phyloP scores from a whole-genome alignment of 2,888 invertebrate genomes.

The Xestia c-nigrum region DNA sequence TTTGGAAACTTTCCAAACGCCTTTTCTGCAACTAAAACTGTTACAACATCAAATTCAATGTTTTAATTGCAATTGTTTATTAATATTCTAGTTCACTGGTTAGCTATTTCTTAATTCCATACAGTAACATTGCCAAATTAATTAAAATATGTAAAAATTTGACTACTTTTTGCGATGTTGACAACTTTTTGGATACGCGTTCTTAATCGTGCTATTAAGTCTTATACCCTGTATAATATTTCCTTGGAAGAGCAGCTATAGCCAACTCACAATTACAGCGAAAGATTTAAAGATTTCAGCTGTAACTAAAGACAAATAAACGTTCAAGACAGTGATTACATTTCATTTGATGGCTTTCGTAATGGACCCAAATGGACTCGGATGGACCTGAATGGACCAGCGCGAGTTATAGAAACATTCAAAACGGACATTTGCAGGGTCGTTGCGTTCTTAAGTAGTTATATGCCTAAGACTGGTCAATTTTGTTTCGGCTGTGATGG shows the following conservation, averaged over 20 bases:
- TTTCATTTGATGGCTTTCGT: conserved; percentile 70
- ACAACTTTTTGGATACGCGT: no score
- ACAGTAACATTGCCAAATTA: no score
- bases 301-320: conserved; percentile 66
- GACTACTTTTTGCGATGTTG: no score
- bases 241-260: background rate
- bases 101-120: no score
- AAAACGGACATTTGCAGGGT: conserved; percentile 33
- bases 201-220: background rate
- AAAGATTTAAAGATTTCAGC: conserved; percentile 49
- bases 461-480: background rate
- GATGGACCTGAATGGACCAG: conserved; percentile 72
- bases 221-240: background rate
- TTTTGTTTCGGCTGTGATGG: background rate
- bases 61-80: no score
- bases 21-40: no score
- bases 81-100: no score
- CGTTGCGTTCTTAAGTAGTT: conserved; percentile 16
- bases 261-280: conserved; percentile 35
- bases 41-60: no score
- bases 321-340: conserved; percentile 67
- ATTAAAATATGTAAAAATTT: no score
- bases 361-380: conserved; percentile 74
- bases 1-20: no score
- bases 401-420: conserved; percentile 64